Percentiles rank a stretch among this genome's conserved stretches.
These are phyloP conservation scores for Resseliella maxima DNA, from an alignment of 2,888 invertebrate genomes.

Conservation along the genomic window DNA sequence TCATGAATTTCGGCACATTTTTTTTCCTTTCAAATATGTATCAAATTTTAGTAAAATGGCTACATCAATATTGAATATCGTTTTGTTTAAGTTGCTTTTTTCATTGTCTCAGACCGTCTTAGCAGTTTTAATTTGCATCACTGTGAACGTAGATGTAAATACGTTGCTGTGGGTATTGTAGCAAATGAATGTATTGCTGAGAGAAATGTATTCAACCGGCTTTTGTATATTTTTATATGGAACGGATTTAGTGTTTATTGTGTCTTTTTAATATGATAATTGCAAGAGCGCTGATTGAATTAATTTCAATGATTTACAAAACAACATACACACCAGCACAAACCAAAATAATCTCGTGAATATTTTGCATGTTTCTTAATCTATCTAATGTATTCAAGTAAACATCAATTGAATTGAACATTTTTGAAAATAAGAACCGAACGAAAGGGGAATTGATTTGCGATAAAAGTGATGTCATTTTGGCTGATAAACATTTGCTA, in stretches of 20 bases:
- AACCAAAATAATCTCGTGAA: too few relatives aligned
- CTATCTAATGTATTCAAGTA: background rate
- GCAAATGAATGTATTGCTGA: background rate
- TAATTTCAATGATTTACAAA: background rate
- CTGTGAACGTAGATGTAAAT: background rate
- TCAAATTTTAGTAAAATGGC: too few relatives aligned
- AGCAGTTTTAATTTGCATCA: background rate
- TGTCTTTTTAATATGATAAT: constrained; percentile 22
- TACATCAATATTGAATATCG: too few relatives aligned
- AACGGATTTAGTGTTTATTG: background rate
- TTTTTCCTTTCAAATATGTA: too few relatives aligned
- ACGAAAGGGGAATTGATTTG: too few relatives aligned
- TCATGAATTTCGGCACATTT: too few relatives aligned
- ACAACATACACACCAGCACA: too few relatives aligned
- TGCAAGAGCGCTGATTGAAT: constrained; percentile 24
- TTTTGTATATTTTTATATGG: background rate
- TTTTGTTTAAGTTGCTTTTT: too few relatives aligned
- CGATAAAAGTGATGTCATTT: too few relatives aligned
- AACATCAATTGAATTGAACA: background rate
- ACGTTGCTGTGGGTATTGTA: background rate
- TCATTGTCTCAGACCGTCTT: background rate
- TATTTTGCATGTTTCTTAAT: background rate
- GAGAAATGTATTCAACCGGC: background rate
- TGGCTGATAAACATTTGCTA: background rate
- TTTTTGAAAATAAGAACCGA: background rate